phyloP scores from a whole-genome alignment of 1,140 invertebrate species.

The Melanaphis sacchari region DNA sequence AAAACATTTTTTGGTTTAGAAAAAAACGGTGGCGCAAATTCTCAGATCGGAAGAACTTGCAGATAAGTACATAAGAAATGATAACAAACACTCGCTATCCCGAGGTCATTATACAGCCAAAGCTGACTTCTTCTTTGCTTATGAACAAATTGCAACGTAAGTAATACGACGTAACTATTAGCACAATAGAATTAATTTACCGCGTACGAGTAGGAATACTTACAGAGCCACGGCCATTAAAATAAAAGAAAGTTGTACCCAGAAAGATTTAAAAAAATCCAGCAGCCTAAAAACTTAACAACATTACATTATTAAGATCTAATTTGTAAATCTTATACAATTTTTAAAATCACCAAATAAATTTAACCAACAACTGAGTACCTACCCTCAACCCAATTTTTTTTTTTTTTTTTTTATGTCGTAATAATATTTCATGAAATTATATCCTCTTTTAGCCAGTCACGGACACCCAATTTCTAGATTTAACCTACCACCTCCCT shows the following conservation, averaged over 20 bases:
- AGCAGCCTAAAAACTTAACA: neutral
- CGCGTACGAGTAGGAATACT: too few species aligned
- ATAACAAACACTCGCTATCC: slow-evolving; percentile 61
- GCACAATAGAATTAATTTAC: neutral
- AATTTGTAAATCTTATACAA: neutral
- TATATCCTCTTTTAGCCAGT: neutral
- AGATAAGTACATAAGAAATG: slow-evolving; percentile 56
- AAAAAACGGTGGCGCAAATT: slow-evolving; percentile 59
- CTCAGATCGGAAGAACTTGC: slow-evolving; percentile 58
- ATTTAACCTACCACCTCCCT: too few species aligned
- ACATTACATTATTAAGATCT: neutral
- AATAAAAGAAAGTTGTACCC: neutral
- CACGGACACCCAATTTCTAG: neutral
- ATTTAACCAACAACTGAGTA: neutral
- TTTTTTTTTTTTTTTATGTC: too few species aligned
- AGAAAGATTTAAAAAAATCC: too few species aligned
- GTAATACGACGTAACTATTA: neutral
- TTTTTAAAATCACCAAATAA: neutral
- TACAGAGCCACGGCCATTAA: too few species aligned
- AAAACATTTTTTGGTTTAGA: slow-evolving; percentile 31
- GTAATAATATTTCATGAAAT: neutral
- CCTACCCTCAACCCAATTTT: too few species aligned
- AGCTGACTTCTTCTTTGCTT: slow-evolving; percentile 65
- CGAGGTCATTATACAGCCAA: slow-evolving; percentile 66
- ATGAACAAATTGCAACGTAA: slow-evolving; percentile 63